These are phyloP conservation scores for Triplophysa yarkandensis DNA, from an alignment of 2,797 vertebrate genomes.

Conservation along the genomic window DNA sequence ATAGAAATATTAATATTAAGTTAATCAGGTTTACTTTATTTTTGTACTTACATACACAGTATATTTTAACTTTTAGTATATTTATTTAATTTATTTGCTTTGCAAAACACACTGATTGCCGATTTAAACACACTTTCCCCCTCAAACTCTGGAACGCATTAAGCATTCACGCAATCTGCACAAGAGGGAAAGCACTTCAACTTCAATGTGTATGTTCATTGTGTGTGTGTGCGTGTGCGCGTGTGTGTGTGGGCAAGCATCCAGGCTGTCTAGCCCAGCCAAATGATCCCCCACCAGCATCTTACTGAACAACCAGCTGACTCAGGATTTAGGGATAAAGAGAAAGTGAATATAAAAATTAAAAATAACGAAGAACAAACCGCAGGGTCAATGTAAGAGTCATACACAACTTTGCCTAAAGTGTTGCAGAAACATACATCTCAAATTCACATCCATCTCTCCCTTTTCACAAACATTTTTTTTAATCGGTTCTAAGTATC, in stretches of 20 bases:
- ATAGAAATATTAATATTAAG: too few species aligned
- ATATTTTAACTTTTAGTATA: too few species aligned
- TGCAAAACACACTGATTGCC: not conserved
- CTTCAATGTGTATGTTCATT: slow-evolving; percentile 18
- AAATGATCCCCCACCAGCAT: slow-evolving; percentile 55
- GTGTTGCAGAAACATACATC: slow-evolving; percentile 41
- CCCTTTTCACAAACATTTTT: slow-evolving; percentile 27
- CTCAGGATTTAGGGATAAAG: slow-evolving; percentile 45
- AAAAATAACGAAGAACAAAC: slow-evolving; percentile 53
- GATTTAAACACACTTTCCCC: slow-evolving; percentile 8
- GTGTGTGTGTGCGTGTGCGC: slow-evolving; percentile 15
- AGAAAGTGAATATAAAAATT: slow-evolving; percentile 6
- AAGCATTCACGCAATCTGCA: slow-evolving; percentile 54
- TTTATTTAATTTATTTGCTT: too few species aligned
- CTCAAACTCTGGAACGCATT: slow-evolving; percentile 52
- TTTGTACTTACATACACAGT: too few species aligned
- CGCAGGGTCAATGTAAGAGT: slow-evolving; percentile 42
- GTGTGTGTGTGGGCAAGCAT: slow-evolving; percentile 45
- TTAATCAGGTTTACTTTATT: too few species aligned
- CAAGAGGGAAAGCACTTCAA: slow-evolving; percentile 36
- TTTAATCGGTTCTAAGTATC: slow-evolving; percentile 64
- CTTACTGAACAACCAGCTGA: slow-evolving; percentile 58
- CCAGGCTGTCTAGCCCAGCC: slow-evolving; percentile 49
- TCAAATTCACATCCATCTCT: slow-evolving; percentile 61
- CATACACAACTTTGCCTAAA: slow-evolving; percentile 30